These are phyloP conservation scores for Notodonta ziczac DNA, from an alignment of 2,888 invertebrate species.

Conservation along the genomic window DNA sequence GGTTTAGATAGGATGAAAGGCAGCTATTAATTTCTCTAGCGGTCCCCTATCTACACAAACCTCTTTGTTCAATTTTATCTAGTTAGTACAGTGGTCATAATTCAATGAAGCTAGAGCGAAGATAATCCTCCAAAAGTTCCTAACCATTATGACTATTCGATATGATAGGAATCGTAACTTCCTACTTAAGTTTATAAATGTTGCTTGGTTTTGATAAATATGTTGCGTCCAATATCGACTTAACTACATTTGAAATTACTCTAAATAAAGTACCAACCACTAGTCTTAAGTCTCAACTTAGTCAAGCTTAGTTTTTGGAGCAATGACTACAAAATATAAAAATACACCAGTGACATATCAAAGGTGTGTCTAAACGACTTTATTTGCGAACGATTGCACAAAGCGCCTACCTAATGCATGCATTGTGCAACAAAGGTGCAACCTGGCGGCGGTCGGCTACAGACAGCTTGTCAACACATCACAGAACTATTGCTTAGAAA, in stretches of 20 bases:
- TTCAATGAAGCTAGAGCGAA: too few species aligned
- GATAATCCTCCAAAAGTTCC: too few species aligned
- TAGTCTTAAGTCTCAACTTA: too few species aligned
- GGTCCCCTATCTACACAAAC: background rate
- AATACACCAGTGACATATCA: slow-evolving; percentile 41
- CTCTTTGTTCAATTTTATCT: background rate
- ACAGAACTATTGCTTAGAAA: background rate
- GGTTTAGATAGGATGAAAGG: slow-evolving; percentile 1
- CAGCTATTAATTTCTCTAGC: slow-evolving; percentile 7
- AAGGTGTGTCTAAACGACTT: slow-evolving; percentile 53
- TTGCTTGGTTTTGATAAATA: too few species aligned
- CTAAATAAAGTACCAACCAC: too few species aligned
- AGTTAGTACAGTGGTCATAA: too few species aligned
- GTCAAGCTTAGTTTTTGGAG: too few species aligned
- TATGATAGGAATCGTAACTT: too few species aligned
- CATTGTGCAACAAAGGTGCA: slow-evolving; percentile 44
- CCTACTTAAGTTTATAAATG: too few species aligned
- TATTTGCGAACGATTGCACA: slow-evolving; percentile 55
- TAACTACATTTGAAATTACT: too few species aligned
- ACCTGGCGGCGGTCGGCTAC: slow-evolving; percentile 8
- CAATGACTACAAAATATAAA: slow-evolving; percentile 22
- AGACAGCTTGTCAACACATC: background rate
- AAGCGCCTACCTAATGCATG: slow-evolving; percentile 43
- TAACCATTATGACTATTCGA: too few species aligned
- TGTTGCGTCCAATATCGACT: too few species aligned